Evolutionary conservation across 2,113 vertebrate species (phyloP), one percentile per base, ranked within the genome.

Genomic region (Salvelinus sp.): DNA sequence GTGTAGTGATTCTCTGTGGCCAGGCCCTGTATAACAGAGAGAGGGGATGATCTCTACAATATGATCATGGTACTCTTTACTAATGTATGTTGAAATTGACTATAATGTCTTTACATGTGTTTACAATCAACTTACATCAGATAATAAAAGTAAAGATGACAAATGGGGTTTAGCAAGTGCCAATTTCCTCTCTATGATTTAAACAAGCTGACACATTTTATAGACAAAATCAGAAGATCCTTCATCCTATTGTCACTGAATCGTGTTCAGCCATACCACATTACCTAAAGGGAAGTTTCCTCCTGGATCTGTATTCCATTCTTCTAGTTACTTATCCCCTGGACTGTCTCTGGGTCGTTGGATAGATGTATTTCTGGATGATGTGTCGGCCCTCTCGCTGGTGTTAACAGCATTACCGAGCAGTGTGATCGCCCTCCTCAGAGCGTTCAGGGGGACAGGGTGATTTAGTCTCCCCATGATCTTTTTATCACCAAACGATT

Each of bases 401-500:
- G n/a, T 64, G 33, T 69, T 88, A 90, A 89, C 80, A 77, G 65
- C 70, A 65, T 76, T 70, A 81, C 71, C 54, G 47, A 66, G 74
- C 38, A 44, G 14, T 14, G 48, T 18, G 63, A 58, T 18, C 69
- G 73, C 76, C 79, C 80, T 23, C 82, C 69, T 85, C 16, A 10
- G 69, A 44, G 67, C 73, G 70, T 77, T 65, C 72, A 50, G 13
- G 48, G 13, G 78, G 76, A 82, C 69, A 69, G 71, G 82, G 75
- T 68, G 77, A 91, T 90, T 91, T 90, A 85, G 86, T 77, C 79
- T 65, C 72, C 73, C 76, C 71, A 76, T 86, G 67, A 87, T 89
- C 74, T 86, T 88, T 92, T 91, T 88, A 92, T 90, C 87, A 87
- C 83, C 50, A 58, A 72, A 27, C 89, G 89, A 90, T 92, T 88